Evolutionary conservation across 1,140 invertebrate species (phyloP).

Genomic region (Trinorchestia longiramus): DNA sequence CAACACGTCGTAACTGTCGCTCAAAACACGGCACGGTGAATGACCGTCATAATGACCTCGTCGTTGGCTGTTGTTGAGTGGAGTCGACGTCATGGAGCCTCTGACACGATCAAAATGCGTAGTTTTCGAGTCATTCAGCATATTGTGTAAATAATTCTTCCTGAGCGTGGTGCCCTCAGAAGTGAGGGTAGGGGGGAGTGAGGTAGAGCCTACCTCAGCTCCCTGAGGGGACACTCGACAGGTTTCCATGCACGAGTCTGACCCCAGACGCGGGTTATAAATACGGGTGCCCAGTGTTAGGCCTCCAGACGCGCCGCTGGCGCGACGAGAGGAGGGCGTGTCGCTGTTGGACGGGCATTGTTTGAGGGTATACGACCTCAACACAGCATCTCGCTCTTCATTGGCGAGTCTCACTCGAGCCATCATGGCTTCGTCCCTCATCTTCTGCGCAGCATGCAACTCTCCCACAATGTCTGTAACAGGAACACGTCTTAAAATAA

Average conservation of each 20-base stretch:
- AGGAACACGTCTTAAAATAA: not conserved
- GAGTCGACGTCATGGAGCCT: not conserved
- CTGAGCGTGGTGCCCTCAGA: not conserved
- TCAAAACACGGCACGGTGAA: not conserved
- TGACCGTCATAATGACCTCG: not conserved
- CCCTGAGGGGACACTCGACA: not conserved
- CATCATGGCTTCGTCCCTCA: constrained; percentile 58
- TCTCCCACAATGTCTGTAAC: constrained; percentile 54
- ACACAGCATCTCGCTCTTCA: constrained; percentile 56
- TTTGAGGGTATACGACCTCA: not conserved
- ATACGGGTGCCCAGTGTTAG: no score
- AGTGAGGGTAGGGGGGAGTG: not conserved
- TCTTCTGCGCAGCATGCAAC: constrained; percentile 56
- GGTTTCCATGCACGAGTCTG: constrained; percentile 20
- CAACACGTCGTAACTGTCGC: not conserved
- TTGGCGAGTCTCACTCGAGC: constrained; percentile 51
- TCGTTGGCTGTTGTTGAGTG: not conserved
- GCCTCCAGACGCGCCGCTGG: not conserved
- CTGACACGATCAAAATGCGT: not conserved
- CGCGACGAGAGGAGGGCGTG: not conserved
- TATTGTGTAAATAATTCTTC: not conserved
- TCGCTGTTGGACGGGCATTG: not conserved
- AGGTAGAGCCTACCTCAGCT: not conserved
- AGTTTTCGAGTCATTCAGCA: not conserved
- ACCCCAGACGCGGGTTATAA: not conserved